Conservation (phyloP, 2,113 vertebrate genomes). For the Otolemur garnettii region DNA sequence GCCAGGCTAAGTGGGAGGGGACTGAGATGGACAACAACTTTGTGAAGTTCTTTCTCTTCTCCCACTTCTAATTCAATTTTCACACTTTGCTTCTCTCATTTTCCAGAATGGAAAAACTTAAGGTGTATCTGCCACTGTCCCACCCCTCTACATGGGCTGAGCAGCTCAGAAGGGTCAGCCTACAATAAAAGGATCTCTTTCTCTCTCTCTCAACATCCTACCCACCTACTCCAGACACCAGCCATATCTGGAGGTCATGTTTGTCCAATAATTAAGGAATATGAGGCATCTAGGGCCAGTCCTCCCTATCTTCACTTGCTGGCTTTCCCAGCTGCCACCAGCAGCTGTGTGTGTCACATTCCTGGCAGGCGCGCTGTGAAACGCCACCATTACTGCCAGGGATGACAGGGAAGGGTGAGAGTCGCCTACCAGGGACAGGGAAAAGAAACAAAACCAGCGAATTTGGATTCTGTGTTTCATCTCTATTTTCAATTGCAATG, state of each 20-base stretch:
- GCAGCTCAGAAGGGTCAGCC: neutral
- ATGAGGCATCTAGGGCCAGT: neutral
- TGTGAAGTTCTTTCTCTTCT: slow-evolving; percentile 15
- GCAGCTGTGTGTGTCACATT: neutral
- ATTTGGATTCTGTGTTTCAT: neutral
- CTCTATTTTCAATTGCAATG: neutral
- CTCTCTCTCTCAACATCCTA: neutral
- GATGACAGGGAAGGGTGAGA: neutral
- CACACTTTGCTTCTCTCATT: slow-evolving; percentile 7
- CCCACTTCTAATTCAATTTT: slow-evolving; percentile 14
- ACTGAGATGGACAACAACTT: neutral
- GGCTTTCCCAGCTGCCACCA: neutral
- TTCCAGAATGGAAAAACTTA: slow-evolving; percentile 26
- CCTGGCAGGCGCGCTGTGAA: neutral
- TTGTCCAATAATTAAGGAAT: neutral
- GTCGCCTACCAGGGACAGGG: neutral
- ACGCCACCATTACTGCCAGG: neutral
- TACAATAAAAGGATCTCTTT: neutral
- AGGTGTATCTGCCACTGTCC: neutral
- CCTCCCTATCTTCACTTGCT: neutral
- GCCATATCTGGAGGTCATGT: neutral
- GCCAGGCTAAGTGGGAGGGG: neutral
- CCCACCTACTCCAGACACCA: neutral
- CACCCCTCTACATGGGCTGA: neutral
- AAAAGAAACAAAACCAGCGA: neutral